Evolutionary conservation across 2,888 invertebrate species (phyloP).

Genomic region (Argyresthia albistria): DNA sequence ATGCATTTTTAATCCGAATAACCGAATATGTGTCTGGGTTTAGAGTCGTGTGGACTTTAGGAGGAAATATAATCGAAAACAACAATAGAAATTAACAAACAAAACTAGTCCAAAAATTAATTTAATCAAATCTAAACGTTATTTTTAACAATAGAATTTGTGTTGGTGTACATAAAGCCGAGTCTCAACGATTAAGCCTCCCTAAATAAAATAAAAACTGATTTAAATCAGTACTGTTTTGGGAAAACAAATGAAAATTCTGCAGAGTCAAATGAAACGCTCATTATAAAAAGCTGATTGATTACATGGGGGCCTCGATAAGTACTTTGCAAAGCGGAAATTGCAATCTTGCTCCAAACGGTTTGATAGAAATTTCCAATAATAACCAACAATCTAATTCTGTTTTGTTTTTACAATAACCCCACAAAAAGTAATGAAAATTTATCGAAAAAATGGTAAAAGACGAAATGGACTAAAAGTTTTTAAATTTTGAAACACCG

Average conservation of each 20-base stretch:
- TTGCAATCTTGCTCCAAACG: background rate
- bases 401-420: too few relatives aligned
- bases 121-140: too few relatives aligned
- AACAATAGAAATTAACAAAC: constrained; percentile 24
- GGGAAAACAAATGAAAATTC: background rate
- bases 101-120: background rate
- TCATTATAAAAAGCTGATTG: background rate
- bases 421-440: too few relatives aligned
- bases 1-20: constrained; percentile 3
- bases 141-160: constrained; percentile 40
- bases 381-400: too few relatives aligned
- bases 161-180: constrained; percentile 49
- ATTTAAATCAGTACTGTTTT: background rate
- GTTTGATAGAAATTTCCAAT: too few relatives aligned
- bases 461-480: too few relatives aligned
- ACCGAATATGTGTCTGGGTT: too few relatives aligned
- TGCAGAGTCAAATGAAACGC: background rate
- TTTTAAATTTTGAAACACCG: constrained; percentile 13
- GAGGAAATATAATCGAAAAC: constrained; percentile 11
- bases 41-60: too few relatives aligned
- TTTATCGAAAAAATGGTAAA: too few relatives aligned
- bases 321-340: background rate
- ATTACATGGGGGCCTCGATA: background rate
- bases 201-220: background rate
- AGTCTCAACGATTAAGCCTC: background rate